Base-by-base conservation (phyloP, 35 echinoderm and acorn worm species). In the Stichopus chloronotus region DNA sequence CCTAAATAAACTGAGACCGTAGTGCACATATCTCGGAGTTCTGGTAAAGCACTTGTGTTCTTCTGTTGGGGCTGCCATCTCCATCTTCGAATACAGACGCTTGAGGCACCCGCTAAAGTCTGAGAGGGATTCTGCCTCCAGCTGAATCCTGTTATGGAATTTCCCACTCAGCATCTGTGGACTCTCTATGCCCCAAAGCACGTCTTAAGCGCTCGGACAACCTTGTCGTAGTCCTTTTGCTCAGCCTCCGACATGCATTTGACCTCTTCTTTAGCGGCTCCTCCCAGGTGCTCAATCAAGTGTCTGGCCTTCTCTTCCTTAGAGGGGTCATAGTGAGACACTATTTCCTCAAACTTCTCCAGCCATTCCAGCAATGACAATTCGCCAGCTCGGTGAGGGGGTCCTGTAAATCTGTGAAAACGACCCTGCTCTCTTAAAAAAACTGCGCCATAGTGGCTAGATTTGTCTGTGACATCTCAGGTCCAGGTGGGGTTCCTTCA, bases 221-320 rank as follows among this genome's bases (percentile, higher is more conserved):
- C 58, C 81, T 58, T 22, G 7, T 8, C 11, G 4, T 1, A 63
- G 9, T 91, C n/a, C 16, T 91, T 59, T 54, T 78, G 16, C 5
- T 80, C 52, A 5, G 1, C 56, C 14, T n/a, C 55, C 5, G 56
- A 5, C 25, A 91, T 56, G 56, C 88, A 94, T 59, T 30, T 52
- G 7, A 94, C 68, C 53, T 94, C 93, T 53, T 94, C 93, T 52
- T 91, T 90, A 6, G 88, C 93, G 4, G 93, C 53, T 5, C 93
- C 93, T 6, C 6, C 59, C 7, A 94, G 74, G 61, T 94, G n/a
- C 6, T 74, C 87, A 7, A 90, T 43, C 24, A 94, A 21, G 2
- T 22, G 43, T 22, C 59, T 25, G 6, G 55, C 87, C 61, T 94
- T 89, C 53, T 94, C 72, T 52, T 52, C 79, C 9, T 79, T 56